Evolutionary conservation across 2,888 invertebrate species (phyloP).

Genomic region (Lasioglossum pauxillum): DNA sequence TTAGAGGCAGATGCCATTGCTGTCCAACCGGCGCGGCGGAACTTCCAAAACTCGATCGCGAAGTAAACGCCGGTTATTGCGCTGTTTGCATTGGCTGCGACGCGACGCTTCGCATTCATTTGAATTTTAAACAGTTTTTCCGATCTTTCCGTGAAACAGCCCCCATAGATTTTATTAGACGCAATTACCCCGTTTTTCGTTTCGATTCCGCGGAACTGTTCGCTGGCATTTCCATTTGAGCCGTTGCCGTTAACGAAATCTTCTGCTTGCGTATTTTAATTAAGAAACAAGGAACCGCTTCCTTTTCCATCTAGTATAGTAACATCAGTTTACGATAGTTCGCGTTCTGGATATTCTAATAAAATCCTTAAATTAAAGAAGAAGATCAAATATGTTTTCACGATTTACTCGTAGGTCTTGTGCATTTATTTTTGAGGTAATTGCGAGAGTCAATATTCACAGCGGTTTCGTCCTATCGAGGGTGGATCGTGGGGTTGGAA

Average conservation of each 20-base stretch:
- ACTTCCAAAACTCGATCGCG: constrained; percentile 52
- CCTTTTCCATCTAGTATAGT: not conserved
- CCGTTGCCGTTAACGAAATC: constrained; percentile 3
- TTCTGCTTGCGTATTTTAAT: constrained; percentile 33
- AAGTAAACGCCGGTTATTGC: constrained; percentile 50
- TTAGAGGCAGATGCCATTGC: constrained; percentile 33
- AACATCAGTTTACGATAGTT: not conserved
- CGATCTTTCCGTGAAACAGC: constrained; percentile 42
- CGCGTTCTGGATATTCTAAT: too few species aligned
- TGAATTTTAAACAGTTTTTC: constrained; percentile 58
- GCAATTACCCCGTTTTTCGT: constrained; percentile 29
- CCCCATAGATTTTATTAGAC: constrained; percentile 31
- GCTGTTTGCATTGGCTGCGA: constrained; percentile 36
- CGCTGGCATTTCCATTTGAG: constrained; percentile 5
- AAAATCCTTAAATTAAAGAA: not conserved
- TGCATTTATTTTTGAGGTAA: not conserved
- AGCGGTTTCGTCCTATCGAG: not conserved
- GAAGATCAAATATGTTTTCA: not conserved
- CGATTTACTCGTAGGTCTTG: not conserved
- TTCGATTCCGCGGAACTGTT: not conserved
- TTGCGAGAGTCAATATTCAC: not conserved
- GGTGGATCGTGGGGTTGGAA: not conserved
- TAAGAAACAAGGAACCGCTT: not conserved
- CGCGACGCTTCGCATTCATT: constrained; percentile 49
- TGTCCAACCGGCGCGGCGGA: constrained; percentile 15